A percentile compares a stretch with the other conserved stretches of the same genome.
phyloP scores from a whole-genome alignment of 2,113 vertebrate species.

The Psophia crepitans region DNA sequence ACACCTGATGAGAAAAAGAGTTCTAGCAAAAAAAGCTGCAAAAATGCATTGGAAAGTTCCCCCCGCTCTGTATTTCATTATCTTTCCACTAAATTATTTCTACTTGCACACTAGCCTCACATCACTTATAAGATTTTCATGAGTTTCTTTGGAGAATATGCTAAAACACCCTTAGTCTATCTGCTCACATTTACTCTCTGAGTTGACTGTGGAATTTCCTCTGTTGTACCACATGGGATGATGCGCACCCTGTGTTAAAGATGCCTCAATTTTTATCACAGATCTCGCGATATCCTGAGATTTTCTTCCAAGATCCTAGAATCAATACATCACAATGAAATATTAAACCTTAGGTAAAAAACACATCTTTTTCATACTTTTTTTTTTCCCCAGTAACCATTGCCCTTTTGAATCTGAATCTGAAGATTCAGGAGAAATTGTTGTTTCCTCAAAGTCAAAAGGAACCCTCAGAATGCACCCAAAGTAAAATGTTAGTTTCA shows the following conservation, averaged over 20 bases:
- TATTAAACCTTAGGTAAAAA: background rate
- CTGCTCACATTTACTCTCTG: background rate
- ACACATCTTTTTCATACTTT: background rate
- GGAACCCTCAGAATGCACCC: background rate
- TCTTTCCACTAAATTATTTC: background rate
- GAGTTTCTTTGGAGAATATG: background rate
- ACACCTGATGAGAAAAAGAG: background rate
- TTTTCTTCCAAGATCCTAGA: background rate
- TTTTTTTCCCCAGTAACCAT: background rate
- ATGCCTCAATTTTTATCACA: background rate
- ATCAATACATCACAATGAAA: background rate
- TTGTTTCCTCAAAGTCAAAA: background rate
- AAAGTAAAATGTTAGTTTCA: background rate
- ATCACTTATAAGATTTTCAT: background rate
- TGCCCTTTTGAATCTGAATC: background rate
- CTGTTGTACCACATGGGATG: background rate
- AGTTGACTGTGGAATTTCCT: background rate
- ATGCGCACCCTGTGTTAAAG: background rate
- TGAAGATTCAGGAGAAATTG: background rate
- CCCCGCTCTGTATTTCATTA: background rate
- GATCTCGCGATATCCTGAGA: background rate
- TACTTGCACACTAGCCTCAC: background rate
- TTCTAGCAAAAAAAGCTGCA: background rate
- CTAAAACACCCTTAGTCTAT: background rate
- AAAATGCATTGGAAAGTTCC: background rate